These are phyloP conservation scores for Tonatia bakeri DNA, from an alignment of 2,113 vertebrate genomes.

Conservation along the genomic window DNA sequence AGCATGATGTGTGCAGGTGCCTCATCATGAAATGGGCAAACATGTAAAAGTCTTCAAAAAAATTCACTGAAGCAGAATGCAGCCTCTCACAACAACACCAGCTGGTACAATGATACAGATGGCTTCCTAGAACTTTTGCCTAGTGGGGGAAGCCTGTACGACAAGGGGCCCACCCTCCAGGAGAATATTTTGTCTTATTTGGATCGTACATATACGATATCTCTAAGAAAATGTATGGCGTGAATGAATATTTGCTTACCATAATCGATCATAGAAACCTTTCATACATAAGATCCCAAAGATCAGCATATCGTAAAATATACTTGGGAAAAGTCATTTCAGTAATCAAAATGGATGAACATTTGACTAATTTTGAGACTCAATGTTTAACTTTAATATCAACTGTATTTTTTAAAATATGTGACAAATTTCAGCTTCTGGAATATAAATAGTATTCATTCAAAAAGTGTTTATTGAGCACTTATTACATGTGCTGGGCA, in stretches of 20 bases:
- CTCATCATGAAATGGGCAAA: too few relatives aligned
- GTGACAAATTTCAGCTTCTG: neutral
- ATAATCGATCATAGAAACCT: neutral
- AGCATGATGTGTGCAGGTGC: too few relatives aligned
- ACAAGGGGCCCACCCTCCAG: too few relatives aligned
- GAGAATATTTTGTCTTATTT: too few relatives aligned
- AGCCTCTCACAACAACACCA: too few relatives aligned
- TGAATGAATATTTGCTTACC: neutral
- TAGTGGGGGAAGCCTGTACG: too few relatives aligned
- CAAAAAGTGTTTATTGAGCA: neutral
- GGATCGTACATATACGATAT: neutral
- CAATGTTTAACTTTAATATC: neutral
- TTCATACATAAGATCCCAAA: neutral
- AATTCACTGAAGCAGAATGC: too few relatives aligned
- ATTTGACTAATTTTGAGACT: neutral
- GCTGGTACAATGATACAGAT: too few relatives aligned
- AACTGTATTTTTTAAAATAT: neutral
- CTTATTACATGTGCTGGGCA: neutral
- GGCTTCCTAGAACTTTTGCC: too few relatives aligned
- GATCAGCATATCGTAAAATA: neutral
- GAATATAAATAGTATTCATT: neutral
- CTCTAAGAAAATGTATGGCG: neutral
- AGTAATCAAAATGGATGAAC: neutral
- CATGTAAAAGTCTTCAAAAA: too few relatives aligned
- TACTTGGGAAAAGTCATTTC: neutral